A percentile compares a stretch with the other conserved stretches of the same genome.
phyloP scores from a whole-genome alignment of 2,888 invertebrate species.

The Listrodromus nycthemerus region DNA sequence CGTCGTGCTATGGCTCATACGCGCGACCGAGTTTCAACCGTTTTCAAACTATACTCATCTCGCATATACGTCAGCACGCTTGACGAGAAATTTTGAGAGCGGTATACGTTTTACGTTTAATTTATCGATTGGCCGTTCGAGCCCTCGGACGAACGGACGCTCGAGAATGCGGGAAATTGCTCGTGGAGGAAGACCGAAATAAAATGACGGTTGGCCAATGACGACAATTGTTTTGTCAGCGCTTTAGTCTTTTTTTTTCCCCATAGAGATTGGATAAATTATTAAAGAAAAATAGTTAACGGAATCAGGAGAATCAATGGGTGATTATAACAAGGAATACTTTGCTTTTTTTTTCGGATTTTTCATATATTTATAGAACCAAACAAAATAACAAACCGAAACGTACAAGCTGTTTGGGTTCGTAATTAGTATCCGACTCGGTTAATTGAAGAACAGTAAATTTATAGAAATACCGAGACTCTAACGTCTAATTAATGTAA shows the following conservation, averaged over 20 bases:
- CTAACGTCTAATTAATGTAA: neutral
- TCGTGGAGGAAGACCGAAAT: neutral
- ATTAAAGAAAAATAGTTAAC: neutral
- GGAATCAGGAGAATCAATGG: neutral
- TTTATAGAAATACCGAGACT: neutral
- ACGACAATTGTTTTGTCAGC: neutral
- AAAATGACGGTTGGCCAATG: neutral
- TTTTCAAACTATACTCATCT: constrained; percentile 28
- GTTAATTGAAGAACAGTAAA: neutral
- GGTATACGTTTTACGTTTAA: neutral
- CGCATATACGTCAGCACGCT: neutral
- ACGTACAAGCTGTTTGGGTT: neutral
- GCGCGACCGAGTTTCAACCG: constrained; percentile 53
- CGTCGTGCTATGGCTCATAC: constrained; percentile 51
- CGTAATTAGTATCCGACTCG: neutral
- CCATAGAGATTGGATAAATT: neutral
- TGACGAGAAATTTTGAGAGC: neutral
- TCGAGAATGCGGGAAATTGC: neutral
- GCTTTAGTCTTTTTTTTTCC: neutral
- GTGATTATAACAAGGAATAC: neutral
- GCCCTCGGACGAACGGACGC: neutral
- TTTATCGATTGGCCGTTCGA: neutral
- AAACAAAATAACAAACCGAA: neutral
- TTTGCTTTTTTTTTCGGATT: neutral
- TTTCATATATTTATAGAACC: neutral